Base-by-base conservation (phyloP, 2,888 invertebrate genomes). In the Steinernema hermaphroditum region DNA sequence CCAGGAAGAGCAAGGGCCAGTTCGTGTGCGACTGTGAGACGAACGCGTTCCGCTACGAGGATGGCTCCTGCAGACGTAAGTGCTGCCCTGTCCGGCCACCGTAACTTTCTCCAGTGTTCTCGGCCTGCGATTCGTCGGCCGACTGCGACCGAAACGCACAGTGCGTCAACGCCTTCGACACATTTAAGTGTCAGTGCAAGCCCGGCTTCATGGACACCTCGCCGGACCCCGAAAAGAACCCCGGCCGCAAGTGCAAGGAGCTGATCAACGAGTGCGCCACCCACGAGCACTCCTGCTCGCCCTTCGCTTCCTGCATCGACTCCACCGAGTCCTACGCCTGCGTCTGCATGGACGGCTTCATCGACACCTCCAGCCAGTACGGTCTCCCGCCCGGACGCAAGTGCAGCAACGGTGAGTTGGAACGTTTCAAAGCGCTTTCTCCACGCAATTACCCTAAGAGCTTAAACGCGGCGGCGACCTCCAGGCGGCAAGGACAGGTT, bases 191-290 rank as follows among this genome's bases (percentile, higher is more conserved):
- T 74, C 87, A 86, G 74, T 86, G 86, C 71, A 77, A 81, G 37
- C 81, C 80, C 4, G 73, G 85, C 2, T 86, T 74, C 77, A 77
- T 83, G 49, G 86, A 86, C 76, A 69, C 82, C 6, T 85, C 85
- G 6, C 77, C 78, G 27, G 85, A 86, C 72, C 79, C 85, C 24
- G 78, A 82, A 27, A 76, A 74, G n/a, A 74, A 76, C 54, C 85
- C 85, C 14, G 85, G 85, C 74, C 77, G 84, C 62, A 75, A 77
- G 37, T 85, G 85, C 74, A 85, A 83, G 79, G 85, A 87, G 80
- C 76, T 86, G 77, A 74, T 85, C 54, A 86, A 87, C 76, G 86
- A 86, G 76, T 86, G 86, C 72, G 86, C 87, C 16, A 79, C 82
- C 16, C 75, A 79, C 41, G 79, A 81, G 73, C 80, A 85, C 74